Conservation (phyloP, 2,888 invertebrate genomes). For the Dicranocentrus wangi region DNA sequence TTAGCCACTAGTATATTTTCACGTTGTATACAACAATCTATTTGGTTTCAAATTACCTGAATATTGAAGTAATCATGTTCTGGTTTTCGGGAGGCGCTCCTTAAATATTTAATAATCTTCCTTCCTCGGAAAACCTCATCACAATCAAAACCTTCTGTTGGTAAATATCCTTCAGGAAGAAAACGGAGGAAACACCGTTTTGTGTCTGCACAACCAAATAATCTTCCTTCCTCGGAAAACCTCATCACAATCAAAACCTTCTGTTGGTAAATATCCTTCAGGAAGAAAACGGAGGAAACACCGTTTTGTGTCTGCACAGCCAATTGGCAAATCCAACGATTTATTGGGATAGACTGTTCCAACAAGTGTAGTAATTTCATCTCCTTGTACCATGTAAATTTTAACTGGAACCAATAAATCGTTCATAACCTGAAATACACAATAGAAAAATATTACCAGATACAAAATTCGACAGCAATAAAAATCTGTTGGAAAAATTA, state of each 20-base stretch:
- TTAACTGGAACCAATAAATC: conserved; percentile 85
- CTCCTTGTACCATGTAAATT: conserved; percentile 85
- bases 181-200: conserved; percentile 91
- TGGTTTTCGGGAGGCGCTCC: conserved; percentile 18
- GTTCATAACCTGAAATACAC: conserved; percentile 88
- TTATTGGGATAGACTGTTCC: conserved; percentile 83
- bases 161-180: conserved; percentile 80
- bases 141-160: conserved; percentile 45
- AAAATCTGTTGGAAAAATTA: neutral
- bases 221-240: too few relatives aligned
- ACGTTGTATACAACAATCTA: too few relatives aligned
- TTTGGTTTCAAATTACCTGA: conserved; percentile 12
- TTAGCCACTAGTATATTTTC: neutral
- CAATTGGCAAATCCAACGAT: conserved; percentile 85
- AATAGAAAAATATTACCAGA: too few relatives aligned
- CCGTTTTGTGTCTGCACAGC: conserved; percentile 89
- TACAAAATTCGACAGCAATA: too few relatives aligned
- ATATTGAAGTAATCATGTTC: conserved; percentile 51
- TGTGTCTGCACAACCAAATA: conserved; percentile 91
- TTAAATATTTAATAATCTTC: conserved; percentile 38
- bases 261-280: conserved; percentile 76
- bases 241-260: too few relatives aligned
- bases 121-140: conserved; percentile 53
- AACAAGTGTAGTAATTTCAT: conserved; percentile 83
- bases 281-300: conserved; percentile 94